phyloP scores from a whole-genome alignment of 1,140 invertebrate genomes.

The Hycleus phaleratus region DNA sequence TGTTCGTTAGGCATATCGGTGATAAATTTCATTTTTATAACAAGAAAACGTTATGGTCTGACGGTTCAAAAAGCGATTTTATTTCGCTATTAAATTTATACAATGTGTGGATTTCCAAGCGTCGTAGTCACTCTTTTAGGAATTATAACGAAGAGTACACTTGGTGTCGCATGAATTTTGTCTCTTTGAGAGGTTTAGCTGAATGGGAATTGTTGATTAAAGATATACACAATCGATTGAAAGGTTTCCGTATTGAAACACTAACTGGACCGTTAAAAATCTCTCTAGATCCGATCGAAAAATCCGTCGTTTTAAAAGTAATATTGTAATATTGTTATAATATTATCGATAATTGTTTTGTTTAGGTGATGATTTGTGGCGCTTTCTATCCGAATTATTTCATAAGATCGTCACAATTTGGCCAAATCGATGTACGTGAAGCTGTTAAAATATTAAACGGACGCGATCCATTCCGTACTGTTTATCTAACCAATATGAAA shows the following conservation, averaged over 20 bases:
- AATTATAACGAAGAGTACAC: constrained; percentile 42
- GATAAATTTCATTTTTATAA: constrained; percentile 65
- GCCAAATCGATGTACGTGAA: constrained; percentile 48
- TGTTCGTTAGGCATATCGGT: constrained; percentile 70
- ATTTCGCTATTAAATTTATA: constrained; percentile 77
- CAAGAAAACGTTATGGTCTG: constrained; percentile 72
- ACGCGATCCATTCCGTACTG: constrained; percentile 66
- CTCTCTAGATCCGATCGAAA: constrained; percentile 44
- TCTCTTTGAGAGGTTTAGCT: constrained; percentile 63
- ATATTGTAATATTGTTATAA: background rate
- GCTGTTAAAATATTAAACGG: constrained; percentile 57
- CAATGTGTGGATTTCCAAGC: constrained; percentile 43
- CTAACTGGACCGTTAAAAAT: constrained; percentile 33
- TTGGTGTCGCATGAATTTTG: constrained; percentile 66
- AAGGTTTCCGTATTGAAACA: constrained; percentile 46
- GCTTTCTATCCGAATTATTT: constrained; percentile 94
- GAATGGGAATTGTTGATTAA: constrained; percentile 64
- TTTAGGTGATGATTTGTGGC: constrained; percentile 47
- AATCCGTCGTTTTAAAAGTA: constrained; percentile 56
- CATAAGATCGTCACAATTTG: constrained; percentile 43
- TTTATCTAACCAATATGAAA: constrained; percentile 60
- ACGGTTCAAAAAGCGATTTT: constrained; percentile 76
- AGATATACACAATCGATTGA: constrained; percentile 59
- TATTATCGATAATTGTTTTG: constrained; percentile 1
- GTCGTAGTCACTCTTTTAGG: constrained; percentile 28